A percentile compares a stretch with the other conserved stretches of the same genome.
Evolutionary conservation across 2,113 vertebrate genomes (phyloP).

Genomic region (Pseudonaja textilis): DNA sequence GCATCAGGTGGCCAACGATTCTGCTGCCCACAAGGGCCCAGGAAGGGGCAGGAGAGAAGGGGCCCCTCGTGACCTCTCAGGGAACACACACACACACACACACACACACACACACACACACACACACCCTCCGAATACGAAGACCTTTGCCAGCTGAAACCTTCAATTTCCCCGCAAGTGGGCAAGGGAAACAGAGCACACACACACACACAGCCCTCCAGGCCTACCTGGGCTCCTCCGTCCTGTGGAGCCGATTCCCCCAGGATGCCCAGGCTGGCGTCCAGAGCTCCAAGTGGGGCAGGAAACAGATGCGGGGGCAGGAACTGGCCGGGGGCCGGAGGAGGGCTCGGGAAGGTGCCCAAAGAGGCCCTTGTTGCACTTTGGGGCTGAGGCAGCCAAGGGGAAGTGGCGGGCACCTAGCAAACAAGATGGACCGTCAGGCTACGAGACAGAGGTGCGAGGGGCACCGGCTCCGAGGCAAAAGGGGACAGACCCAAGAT

Average conservation of each 20-base stretch:
- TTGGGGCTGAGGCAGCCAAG: not conserved
- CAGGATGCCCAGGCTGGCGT: not conserved
- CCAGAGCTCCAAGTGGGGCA: not conserved
- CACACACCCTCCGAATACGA: not conserved
- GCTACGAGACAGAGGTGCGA: not conserved
- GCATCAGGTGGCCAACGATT: not conserved
- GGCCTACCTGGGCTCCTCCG: not conserved
- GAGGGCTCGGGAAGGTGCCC: not conserved
- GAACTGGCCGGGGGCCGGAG: not conserved
- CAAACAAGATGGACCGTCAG: not conserved
- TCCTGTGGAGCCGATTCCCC: not conserved
- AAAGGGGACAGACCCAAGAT: not conserved
- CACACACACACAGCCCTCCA: too few relatives aligned
- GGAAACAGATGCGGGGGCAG: not conserved
- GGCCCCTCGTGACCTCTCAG: not conserved
- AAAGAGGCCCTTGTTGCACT: not conserved
- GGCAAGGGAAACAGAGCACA: not conserved
- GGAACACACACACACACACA: not conserved
- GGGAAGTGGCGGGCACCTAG: not conserved
- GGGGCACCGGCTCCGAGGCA: rapidly evolving
- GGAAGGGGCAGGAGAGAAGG: not conserved
- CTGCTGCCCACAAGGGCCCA: too few relatives aligned
- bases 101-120: too few relatives aligned
- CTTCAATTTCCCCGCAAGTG: not conserved
- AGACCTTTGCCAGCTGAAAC: not conserved